phyloP scores from a whole-genome alignment of 2,113 vertebrate species.

The Ochotona curzoniae region DNA sequence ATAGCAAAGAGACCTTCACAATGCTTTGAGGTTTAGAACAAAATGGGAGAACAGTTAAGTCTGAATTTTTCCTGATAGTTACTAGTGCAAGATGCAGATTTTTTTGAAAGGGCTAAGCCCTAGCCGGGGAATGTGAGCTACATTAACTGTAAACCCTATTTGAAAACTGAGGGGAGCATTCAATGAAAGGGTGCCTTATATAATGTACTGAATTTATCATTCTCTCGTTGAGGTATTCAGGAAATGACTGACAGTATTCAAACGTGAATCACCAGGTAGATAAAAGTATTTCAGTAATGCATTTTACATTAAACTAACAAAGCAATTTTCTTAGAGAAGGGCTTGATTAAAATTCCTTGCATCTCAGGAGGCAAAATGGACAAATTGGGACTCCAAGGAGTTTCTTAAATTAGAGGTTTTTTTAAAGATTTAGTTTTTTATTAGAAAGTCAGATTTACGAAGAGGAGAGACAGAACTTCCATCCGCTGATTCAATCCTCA shows the following conservation, averaged over 20 bases:
- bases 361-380: no score
- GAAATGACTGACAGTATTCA: neutral
- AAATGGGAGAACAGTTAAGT: neutral
- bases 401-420: no score
- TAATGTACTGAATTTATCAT: neutral
- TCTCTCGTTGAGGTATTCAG: neutral
- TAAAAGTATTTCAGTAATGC: neutral
- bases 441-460: no score
- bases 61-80: no score
- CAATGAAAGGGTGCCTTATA: neutral
- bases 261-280: neutral
- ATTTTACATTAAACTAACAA: neutral
- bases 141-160: neutral
- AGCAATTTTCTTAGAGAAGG: neutral
- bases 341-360: neutral
- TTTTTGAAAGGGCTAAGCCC: neutral
- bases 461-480: no score
- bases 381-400: neutral
- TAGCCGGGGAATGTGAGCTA: neutral
- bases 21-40: neutral
- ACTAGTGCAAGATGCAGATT: neutral
- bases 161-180: neutral
- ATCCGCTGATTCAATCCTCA: no score
- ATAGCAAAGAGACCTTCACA: neutral
- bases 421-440: no score